Conservation (phyloP, 2,888 invertebrate species). For the Tenodera sinensis region DNA sequence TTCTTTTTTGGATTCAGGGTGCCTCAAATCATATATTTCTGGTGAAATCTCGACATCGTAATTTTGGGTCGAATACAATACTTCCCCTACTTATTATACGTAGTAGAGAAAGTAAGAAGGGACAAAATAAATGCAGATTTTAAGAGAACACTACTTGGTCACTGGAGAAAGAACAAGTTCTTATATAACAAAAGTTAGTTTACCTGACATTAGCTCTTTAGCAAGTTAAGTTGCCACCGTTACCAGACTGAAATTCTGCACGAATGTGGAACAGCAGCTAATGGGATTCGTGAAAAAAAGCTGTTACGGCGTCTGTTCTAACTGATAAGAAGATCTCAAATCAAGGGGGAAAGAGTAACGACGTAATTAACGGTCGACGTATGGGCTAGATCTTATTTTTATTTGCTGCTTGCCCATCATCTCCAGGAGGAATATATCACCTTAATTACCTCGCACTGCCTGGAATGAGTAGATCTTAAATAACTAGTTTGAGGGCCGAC, state of each 20-base stretch:
- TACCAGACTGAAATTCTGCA: background rate
- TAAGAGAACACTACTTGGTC: too few relatives aligned
- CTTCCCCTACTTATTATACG: too few relatives aligned
- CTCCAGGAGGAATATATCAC: constrained; percentile 3
- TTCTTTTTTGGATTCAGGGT: too few relatives aligned
- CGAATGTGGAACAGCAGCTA: background rate
- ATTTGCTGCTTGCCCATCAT: background rate
- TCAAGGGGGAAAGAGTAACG: background rate
- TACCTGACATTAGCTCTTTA: background rate
- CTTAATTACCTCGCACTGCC: constrained; percentile 10
- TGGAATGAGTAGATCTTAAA: constrained; percentile 12
- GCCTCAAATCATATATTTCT: too few relatives aligned
- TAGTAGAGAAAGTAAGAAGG: too few relatives aligned
- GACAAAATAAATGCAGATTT: too few relatives aligned
- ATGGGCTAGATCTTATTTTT: background rate
- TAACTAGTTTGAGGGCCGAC: constrained; percentile 5
- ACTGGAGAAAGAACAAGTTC: too few relatives aligned
- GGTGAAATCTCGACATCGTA: too few relatives aligned
- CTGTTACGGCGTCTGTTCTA: background rate
- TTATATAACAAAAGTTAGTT: background rate
- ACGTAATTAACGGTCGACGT: background rate
- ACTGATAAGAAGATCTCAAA: background rate
- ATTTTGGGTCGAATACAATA: too few relatives aligned
- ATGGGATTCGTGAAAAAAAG: background rate
- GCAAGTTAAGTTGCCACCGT: background rate